These are phyloP conservation scores for Pachycephala philippinensis DNA, from an alignment of 2,113 vertebrate genomes.

Conservation along the genomic window DNA sequence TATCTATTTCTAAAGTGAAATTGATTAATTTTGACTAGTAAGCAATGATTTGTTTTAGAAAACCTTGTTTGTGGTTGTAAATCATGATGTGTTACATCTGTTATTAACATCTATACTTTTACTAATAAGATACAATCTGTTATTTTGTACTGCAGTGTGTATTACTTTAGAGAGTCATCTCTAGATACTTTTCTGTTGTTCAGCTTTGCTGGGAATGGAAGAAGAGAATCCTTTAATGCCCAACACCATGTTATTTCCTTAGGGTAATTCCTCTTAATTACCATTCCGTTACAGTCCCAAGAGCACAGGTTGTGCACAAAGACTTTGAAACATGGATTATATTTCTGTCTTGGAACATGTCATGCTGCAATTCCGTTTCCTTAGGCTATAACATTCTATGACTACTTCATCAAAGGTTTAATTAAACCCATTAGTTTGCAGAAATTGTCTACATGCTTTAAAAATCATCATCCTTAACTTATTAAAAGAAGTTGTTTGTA, in stretches of 20 bases:
- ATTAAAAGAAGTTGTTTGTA: neutral
- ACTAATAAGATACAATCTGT: neutral
- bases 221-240: constrained; percentile 30
- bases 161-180: neutral
- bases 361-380: constrained; percentile 19
- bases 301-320: constrained; percentile 8
- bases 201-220: neutral
- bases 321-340: constrained; percentile 8
- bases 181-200: neutral
- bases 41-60: neutral
- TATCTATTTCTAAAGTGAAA: neutral
- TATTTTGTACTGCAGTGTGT: neutral
- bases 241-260: constrained; percentile 26
- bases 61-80: neutral
- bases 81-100: neutral
- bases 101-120: neutral
- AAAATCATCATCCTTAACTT: neutral
- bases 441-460: neutral
- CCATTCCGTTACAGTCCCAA: neutral
- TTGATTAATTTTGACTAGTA: neutral
- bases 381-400: constrained; percentile 25
- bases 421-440: constrained; percentile 39
- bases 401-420: constrained; percentile 34
- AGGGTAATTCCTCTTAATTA: constrained; percentile 53
- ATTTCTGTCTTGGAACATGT: constrained; percentile 25